Evolutionary conservation across 2,888 invertebrate genomes (phyloP).

Genomic region (Chironomus riparius): DNA sequence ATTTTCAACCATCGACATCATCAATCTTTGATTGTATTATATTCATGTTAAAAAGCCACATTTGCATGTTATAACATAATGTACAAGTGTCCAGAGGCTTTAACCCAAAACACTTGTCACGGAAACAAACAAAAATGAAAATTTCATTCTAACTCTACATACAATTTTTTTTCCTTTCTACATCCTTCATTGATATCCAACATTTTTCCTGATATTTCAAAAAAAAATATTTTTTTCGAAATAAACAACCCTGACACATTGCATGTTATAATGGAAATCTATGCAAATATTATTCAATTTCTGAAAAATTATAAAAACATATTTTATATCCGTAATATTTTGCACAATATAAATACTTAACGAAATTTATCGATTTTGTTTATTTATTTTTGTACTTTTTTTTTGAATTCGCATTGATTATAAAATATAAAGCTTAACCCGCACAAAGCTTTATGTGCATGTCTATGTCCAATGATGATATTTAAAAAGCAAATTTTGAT

Average conservation of each 20-base stretch:
- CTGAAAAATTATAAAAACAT: slow-evolving; percentile 7
- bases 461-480: no score
- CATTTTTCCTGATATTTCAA: background rate
- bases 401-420: background rate
- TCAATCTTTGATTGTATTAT: background rate
- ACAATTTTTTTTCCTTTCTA: no score
- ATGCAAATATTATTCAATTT: slow-evolving; percentile 18
- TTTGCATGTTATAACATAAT: background rate
- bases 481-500: no score
- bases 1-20: background rate
- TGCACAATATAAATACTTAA: slow-evolving; percentile 20
- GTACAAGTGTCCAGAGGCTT: background rate
- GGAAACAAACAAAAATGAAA: background rate
- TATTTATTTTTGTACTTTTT: background rate
- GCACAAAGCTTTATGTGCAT: no score
- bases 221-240: background rate
- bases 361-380: slow-evolving; percentile 9
- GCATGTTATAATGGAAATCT: slow-evolving; percentile 18
- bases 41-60: background rate
- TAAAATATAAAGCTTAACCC: background rate
- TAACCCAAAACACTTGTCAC: background rate
- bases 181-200: no score
- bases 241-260: background rate
- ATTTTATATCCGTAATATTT: slow-evolving; percentile 1
- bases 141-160: background rate